Evolutionary conservation across 2,888 invertebrate species (phyloP), one percentile per base, ranked within the genome.

Genomic region (Oligia strigilis): DNA sequence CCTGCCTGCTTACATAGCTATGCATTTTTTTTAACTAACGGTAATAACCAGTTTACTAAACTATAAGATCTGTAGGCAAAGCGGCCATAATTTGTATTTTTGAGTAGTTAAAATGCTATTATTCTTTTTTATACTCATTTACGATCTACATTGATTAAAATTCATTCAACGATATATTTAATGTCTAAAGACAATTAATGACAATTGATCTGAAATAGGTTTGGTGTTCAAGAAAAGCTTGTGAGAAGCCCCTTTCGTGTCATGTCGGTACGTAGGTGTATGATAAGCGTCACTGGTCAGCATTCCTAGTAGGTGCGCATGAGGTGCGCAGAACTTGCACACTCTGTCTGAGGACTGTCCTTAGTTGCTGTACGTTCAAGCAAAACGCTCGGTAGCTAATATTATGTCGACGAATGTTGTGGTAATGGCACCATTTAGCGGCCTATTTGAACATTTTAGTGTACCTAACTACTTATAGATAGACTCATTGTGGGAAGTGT

Each of bases 1-100:
- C 17, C 46, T 81, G 52, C 29, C 70, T 29, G 29, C 29, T 29
- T 49, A 55, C n/a, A 46, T 29, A 65, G 29, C 40, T 55, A 82
- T 64, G 55, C 75, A 23, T 64, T 55, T 64, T 29, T 46, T 17
- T 4, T 36, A 29, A 8, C 5, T 58, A 73, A 79, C 81, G 60
- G 81, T 72, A 6, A 4, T 13, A n/a, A n/a, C 4, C 11, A n/a
- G 19, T 60, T 52, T 14, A 49, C 5, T 60, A 49, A 29, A 60
- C 23, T 29, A 46, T 36, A 36, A 36, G 43, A 43, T 49, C 2
- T 72, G 58, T 60, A 52, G 81, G 58, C 72, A 71, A 78, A 23
- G 19, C 49, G 49, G 49, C 6, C 40, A 60, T 29, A 17, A 69
- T 58, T 36, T 3, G 5, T 14, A 2, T 46, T 55, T 64, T 79